Percentiles rank a stretch among this genome's conserved stretches.
These are phyloP conservation scores for Melieria omissa DNA, from an alignment of 2,888 invertebrate species.

Conservation along the genomic window DNA sequence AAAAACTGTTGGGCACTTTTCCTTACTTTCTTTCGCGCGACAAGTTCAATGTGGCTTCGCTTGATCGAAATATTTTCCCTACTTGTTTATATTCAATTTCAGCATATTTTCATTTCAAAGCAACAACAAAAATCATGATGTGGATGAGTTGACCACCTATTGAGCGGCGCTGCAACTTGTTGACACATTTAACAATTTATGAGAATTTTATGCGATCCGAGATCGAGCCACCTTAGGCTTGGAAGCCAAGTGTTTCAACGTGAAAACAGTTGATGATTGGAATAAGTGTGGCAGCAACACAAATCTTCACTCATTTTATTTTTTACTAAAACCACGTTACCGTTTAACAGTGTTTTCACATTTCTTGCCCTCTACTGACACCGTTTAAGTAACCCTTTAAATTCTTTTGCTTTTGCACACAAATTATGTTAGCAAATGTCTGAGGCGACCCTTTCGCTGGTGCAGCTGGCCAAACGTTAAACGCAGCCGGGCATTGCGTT, in stretches of 20 bases:
- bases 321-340: no score
- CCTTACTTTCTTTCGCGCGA: no score
- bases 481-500: constrained; percentile 28
- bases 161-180: constrained; percentile 16
- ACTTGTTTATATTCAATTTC: constrained; percentile 5
- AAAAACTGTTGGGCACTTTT: no score
- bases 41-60: no score
- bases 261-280: no score
- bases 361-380: background rate
- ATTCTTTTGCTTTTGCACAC: background rate
- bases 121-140: no score
- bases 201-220: constrained; percentile 17
- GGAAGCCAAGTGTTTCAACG: no score
- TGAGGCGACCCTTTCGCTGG: no score
- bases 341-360: no score
- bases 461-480: background rate
- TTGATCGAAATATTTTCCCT: background rate
- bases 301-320: no score
- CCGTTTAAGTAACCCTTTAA: constrained; percentile 10
- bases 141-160: background rate
- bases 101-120: background rate
- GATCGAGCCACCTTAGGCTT: background rate
- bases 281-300: no score
- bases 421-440: background rate
- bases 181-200: constrained; percentile 21